Evolutionary conservation across 2,888 invertebrate species (phyloP), one percentile per base, ranked within the genome.

Genomic region (Caenorhabditis japonica): DNA sequence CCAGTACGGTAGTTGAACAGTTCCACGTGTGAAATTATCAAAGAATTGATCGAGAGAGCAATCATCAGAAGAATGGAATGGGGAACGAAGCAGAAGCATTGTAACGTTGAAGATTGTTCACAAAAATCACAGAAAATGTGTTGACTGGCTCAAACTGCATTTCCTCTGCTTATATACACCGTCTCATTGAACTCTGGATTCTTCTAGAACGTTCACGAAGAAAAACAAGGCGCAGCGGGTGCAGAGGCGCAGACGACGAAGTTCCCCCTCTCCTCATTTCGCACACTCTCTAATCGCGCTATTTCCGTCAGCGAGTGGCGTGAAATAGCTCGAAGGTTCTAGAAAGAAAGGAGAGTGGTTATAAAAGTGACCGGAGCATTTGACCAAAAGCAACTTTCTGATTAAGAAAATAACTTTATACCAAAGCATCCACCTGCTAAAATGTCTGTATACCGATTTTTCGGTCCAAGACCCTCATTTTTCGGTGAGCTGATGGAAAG

Each of bases 391-490:
- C 33, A 49, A 39, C 41, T 15, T 41, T 41, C 49, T 41, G n/a
- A 46, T 10, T 19, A 33, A 30, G 38, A n/a, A 46, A 33, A 25
- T 19, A 58, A 30, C 4, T 23, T 36, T 10, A n/a, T n/a, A n/a
- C n/a, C n/a, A n/a, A n/a, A n/a, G n/a, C n/a, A n/a, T n/a, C n/a
- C n/a, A n/a, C n/a, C n/a, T n/a, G n/a, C n/a, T n/a, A n/a, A 4
- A 59, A 62, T 62, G 62, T 62, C 62, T 25, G 27, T 62, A n/a
- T 52, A 62, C 52, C 62, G 30, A 39, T 62, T 34, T 25, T 52
- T 19, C 43, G 41, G 33, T 34, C 52, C 61, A 43, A 39, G 47
- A 21, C 61, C 5, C 30, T 43, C 61, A n/a, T 13, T 62, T 34
- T 43, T 62, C 41, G 43, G 38, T 15, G 62, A 62, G n/a, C 7